phyloP scores from a whole-genome alignment of 2,797 vertebrate species.

The Dermochelys coriacea region DNA sequence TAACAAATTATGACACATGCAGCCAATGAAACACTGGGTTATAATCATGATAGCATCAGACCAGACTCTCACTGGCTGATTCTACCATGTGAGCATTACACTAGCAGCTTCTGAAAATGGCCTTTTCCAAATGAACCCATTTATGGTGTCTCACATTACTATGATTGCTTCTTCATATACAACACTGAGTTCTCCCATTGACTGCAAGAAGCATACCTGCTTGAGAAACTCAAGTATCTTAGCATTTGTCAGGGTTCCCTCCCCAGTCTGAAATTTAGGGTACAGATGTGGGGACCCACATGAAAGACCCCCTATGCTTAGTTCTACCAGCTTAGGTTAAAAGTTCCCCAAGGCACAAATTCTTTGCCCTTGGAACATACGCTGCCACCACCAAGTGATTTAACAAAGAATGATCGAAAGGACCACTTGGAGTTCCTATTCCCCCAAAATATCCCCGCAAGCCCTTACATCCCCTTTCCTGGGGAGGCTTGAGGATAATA shows the following conservation, averaged over 20 bases:
- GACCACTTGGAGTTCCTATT: too few species aligned
- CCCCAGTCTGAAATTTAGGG: too few species aligned
- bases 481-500: too few species aligned
- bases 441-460: too few species aligned
- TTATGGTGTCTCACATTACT: not conserved
- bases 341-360: too few species aligned
- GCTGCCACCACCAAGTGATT: too few species aligned
- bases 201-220: not conserved
- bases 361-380: too few species aligned
- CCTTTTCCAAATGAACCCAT: not conserved
- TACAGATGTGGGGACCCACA: too few species aligned
- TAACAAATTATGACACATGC: not conserved
- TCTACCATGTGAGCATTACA: fast-evolving
- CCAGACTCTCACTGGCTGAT: not conserved
- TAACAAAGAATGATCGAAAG: too few species aligned
- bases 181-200: not conserved
- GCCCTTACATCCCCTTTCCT: too few species aligned
- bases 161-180: not conserved
- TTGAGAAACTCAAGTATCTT: not conserved
- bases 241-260: not conserved
- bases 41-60: not conserved
- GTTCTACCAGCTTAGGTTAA: too few species aligned
- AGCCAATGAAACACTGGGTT: not conserved
- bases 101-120: not conserved
- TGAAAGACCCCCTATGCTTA: too few species aligned